phyloP scores from a whole-genome alignment of 2,888 invertebrate genomes.

The Nephrotoma guestfalica region DNA sequence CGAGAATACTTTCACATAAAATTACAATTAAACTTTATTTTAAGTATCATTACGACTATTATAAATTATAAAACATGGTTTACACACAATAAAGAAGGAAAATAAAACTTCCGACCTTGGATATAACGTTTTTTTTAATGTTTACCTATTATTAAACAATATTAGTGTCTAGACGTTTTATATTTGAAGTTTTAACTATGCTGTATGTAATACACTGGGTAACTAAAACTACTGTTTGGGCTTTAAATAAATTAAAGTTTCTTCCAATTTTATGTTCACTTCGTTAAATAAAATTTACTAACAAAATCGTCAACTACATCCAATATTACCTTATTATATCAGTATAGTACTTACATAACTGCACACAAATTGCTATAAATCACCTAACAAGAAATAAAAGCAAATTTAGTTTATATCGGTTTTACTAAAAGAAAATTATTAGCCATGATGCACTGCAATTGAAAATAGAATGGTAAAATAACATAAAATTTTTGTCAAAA shows the following conservation, averaged over 20 bases:
- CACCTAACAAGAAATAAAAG: not conserved
- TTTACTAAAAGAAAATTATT: not conserved
- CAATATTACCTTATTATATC: not conserved
- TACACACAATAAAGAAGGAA: not conserved
- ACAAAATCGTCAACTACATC: not conserved
- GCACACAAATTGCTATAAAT: not conserved
- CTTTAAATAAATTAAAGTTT: not conserved
- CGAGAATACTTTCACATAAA: not conserved
- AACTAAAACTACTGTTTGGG: not conserved
- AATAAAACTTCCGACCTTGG: not conserved
- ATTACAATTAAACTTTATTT: not conserved
- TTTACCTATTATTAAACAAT: not conserved
- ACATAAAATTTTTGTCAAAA: not conserved
- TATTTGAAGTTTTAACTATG: not conserved
- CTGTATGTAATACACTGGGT: too few relatives aligned
- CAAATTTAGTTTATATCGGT: not conserved
- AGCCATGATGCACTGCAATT: not conserved
- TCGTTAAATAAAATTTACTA: not conserved
- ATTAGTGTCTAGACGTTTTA: not conserved
- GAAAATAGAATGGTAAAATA: not conserved
- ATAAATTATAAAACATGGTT: not conserved
- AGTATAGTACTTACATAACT: not conserved
- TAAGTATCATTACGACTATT: not conserved
- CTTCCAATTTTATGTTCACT: not conserved
- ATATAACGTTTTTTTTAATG: not conserved